A percentile compares a stretch with the other conserved stretches of the same genome.
phyloP scores from a whole-genome alignment of 2,113 vertebrate genomes.

The Mus spicilegus region DNA sequence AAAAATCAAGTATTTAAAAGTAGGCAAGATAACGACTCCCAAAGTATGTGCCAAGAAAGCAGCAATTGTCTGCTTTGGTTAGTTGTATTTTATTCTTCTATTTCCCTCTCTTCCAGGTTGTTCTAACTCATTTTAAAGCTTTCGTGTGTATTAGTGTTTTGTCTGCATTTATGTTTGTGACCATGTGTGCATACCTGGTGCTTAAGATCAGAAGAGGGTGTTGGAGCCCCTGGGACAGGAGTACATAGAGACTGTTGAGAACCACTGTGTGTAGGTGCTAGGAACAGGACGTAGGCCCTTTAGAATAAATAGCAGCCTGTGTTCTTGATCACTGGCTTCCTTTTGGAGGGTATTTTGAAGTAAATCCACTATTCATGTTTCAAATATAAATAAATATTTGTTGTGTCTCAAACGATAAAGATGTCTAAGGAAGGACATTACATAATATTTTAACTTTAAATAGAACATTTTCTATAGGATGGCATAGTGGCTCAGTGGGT shows the following conservation, averaged over 20 bases:
- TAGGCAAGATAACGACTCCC: neutral
- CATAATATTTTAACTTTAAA: conserved; percentile 45
- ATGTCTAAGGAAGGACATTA: neutral
- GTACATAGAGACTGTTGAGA: neutral
- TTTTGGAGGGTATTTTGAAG: neutral
- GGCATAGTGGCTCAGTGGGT: neutral
- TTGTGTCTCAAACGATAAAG: conserved; percentile 20
- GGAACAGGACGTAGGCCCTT: neutral
- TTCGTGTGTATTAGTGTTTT: neutral
- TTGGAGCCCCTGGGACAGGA: neutral
- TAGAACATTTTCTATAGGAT: neutral
- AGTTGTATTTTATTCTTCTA: neutral
- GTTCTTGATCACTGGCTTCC: neutral
- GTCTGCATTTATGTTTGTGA: neutral
- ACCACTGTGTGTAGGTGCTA: neutral
- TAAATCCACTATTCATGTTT: conserved; percentile 47
- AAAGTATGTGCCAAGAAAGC: neutral
- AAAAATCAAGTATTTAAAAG: neutral
- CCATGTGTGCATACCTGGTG: neutral
- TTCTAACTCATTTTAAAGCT: neutral
- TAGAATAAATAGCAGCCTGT: neutral
- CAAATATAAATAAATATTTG: conserved; percentile 9
- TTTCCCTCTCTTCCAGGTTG: neutral
- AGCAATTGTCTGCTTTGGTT: neutral
- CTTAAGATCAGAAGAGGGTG: neutral